Evolutionary conservation across 2,797 vertebrate genomes (phyloP), one percentile per base, ranked within the genome.

Genomic region (Darevskia mixta): DNA sequence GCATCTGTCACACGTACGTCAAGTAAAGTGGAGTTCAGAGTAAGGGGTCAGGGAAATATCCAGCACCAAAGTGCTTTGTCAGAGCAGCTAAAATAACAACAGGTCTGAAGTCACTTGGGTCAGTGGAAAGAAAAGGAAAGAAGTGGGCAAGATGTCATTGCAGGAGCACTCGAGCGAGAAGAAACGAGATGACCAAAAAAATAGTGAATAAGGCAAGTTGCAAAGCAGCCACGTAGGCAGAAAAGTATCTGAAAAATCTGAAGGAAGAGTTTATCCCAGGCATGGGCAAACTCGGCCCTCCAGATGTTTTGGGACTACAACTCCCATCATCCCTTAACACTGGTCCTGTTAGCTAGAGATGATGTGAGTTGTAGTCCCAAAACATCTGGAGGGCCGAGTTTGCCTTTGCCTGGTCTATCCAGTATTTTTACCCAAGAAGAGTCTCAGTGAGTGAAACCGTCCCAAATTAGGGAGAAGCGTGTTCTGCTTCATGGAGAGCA

Each of bases 81-180:
- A 85, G 49, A 38, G 5, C n/a, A 23, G n/a, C 83, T 76, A n/a
- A 35, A 64, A 43, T 41, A 85, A 87, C 58, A 76, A 35, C 71
- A 66, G 43, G n/a, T 67, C 41, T 77, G 41, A 82, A 67, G 58
- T n/a, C 58, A 87, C 49, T 66, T 82, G 15, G n/a, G 61, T 87
- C 79, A 76, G 20, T 29, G 45, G 27, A 71, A 71, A 23, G 71
- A 76, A 76, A 67, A 75, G 58, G 15, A 35, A 84, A 75, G 58
- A 61, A 35, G 38, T 27, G 29, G 15, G 10, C 5, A 18, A 82
- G 25, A 67, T n/a, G 25, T 64, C 58, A 66, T 35, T 82, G 20
- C 58, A 18, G 55, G n/a, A 76, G 11, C 25, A 58, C 9, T 25
- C 15, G 32, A 49, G 83, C 49, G 41, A 72, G 27, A 5, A 58